Base-by-base conservation (phyloP, 1,140 invertebrate genomes). In the Tetranychus cinnabarinus region DNA sequence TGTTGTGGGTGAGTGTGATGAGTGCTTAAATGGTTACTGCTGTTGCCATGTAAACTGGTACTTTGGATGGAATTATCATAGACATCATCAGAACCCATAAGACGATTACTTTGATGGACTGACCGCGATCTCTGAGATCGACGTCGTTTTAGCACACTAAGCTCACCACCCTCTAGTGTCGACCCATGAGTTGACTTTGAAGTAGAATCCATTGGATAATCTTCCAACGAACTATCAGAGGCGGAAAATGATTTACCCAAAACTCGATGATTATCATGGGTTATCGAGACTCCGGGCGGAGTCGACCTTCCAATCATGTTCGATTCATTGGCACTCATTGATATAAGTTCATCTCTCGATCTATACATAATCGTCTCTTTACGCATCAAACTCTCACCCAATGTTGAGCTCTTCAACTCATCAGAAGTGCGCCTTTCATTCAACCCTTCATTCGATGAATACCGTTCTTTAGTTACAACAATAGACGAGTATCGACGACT, bases 211-310 rank as follows among this genome's bases (percentile, higher is more conserved):
- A 36, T 33, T 35, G 35, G 36, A 31, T 13, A 50, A 36, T 59
- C 57, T 47, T 66, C 64, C 8, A 64, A 47, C 33, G 66, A 67
- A 45, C 65, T 66, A 33, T 65, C 66, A 23, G 65, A 66, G 12
- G 65, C 60, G 13, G 66, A 66, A 39, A 61, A 59, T n/a, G 57
- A 58, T 58, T 58, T 58, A 2, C 57, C 10, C 5, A 35, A 35
- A 15, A 58, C 12, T 58, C 55, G 55, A 35, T 36, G 23, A 23
- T 23, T 23, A 47, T 10, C n/a, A n/a, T n/a, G 8, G 46, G 8
- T n/a, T 10, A 47, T 10, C 46, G n/a, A 47, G 8, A 10, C 46
- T 47, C n/a, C 46, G 46, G 10, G 46, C 46, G 46, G n/a, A 10
- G 10, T 47, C 10, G n/a, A 47, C 10, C 46, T n/a, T 12, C 10